A percentile compares a stretch with the other conserved stretches of the same genome.
phyloP scores from a whole-genome alignment of 2,797 vertebrate species.

The Pachyuromys duprasi region DNA sequence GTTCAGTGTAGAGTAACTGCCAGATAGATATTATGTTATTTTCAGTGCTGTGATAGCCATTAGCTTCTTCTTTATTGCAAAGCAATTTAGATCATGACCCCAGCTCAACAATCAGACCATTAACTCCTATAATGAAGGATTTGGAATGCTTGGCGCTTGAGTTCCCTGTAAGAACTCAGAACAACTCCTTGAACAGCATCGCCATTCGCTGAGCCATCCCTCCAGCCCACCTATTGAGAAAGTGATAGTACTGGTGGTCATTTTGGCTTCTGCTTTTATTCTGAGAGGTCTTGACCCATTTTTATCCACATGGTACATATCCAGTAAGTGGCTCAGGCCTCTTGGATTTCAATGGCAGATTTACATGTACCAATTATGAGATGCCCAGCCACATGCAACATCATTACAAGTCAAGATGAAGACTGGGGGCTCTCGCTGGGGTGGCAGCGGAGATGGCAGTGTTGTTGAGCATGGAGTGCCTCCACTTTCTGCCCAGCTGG shows the following conservation, averaged over 20 bases:
- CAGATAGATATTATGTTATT: conserved; percentile 20
- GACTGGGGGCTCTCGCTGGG: background rate
- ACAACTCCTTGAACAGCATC: background rate
- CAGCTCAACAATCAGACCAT: conserved; percentile 26
- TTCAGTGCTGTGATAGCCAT: conserved; percentile 6
- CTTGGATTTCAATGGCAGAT: conserved; percentile 32
- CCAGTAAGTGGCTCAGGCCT: background rate
- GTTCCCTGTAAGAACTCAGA: conserved; percentile 21
- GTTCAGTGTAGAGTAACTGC: background rate
- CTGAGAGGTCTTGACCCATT: background rate
- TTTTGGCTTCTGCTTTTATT: conserved; percentile 16
- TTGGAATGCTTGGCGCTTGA: background rate
- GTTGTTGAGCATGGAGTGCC: background rate
- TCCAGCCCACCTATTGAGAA: background rate
- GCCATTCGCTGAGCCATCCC: background rate
- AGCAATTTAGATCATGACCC: conserved; percentile 20
- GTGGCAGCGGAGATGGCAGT: background rate
- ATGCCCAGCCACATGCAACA: background rate
- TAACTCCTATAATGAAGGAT: background rate
- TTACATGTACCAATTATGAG: background rate
- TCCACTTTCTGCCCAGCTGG: background rate
- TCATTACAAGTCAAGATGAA: conserved; percentile 6
- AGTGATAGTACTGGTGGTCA: background rate
- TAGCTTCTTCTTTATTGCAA: conserved; percentile 46
- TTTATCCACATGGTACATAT: background rate